These are phyloP conservation scores for Fringilla coelebs DNA, from an alignment of 2,797 vertebrate genomes.

Conservation along the genomic window DNA sequence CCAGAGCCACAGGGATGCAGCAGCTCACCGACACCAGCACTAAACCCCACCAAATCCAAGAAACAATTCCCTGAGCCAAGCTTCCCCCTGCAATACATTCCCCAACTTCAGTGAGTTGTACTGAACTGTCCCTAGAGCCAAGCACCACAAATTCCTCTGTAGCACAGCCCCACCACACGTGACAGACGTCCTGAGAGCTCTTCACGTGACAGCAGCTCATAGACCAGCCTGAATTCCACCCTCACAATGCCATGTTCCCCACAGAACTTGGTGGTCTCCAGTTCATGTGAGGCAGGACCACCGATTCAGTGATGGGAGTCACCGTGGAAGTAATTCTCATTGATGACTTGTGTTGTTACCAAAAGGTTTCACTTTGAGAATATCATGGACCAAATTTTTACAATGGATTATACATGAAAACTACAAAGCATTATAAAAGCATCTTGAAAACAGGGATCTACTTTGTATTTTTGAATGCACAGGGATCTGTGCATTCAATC, in stretches of 20 bases:
- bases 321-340: rapidly evolving
- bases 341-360: not conserved
- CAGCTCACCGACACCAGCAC: rapidly evolving
- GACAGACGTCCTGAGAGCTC: not conserved
- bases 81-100: not conserved
- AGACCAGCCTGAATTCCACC: not conserved
- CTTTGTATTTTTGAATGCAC: not conserved
- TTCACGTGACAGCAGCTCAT: not conserved
- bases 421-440: not conserved
- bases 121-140: rapidly evolving
- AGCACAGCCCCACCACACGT: not conserved
- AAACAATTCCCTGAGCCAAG: not conserved
- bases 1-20: not conserved
- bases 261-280: not conserved
- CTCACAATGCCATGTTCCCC: rapidly evolving
- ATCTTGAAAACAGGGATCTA: not conserved
- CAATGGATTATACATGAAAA: not conserved
- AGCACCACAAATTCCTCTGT: rapidly evolving
- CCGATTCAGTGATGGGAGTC: not conserved
- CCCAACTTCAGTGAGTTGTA: not conserved
- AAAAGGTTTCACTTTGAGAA: not conserved
- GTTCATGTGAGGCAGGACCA: not conserved
- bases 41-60: not conserved
- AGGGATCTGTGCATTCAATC: not conserved
- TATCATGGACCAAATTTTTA: not conserved